Percentiles rank a stretch among this genome's conserved stretches.
These are phyloP conservation scores for Drosophila albomicans DNA, from an alignment of 1,140 invertebrate species.

Conservation along the genomic window DNA sequence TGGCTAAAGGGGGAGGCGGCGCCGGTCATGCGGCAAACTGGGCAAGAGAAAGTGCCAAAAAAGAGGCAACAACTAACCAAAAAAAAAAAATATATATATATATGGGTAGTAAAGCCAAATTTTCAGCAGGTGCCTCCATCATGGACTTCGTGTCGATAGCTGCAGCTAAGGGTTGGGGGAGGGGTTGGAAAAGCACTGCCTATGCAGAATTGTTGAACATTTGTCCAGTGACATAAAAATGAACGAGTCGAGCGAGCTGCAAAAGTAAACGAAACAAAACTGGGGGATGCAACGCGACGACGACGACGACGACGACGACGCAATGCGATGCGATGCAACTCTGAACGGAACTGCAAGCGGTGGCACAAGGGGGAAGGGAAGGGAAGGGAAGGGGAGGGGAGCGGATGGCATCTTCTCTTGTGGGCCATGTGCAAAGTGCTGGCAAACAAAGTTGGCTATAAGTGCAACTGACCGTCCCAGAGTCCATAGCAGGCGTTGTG, in stretches of 20 bases:
- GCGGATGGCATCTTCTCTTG: background rate
- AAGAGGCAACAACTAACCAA: background rate
- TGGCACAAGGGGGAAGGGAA: no score
- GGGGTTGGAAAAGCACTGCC: slow-evolving; percentile 37
- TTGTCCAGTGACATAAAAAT: slow-evolving; percentile 63
- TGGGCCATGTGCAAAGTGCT: slow-evolving; percentile 35
- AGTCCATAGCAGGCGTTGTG: slow-evolving; percentile 28
- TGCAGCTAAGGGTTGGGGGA: background rate
- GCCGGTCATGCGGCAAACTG: slow-evolving; percentile 53
- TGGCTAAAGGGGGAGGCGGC: background rate
- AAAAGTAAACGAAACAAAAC: slow-evolving; percentile 5
- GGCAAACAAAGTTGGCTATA: slow-evolving; percentile 45
- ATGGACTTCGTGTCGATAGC: slow-evolving; percentile 17
- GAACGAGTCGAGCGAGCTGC: slow-evolving; percentile 23
- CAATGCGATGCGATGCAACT: background rate
- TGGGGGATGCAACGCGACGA: background rate
- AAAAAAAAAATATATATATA: no score
- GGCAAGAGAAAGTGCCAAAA: slow-evolving; percentile 55
- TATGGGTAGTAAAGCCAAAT: background rate
- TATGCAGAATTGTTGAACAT: slow-evolving; percentile 41
- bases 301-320: background rate
- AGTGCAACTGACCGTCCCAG: slow-evolving; percentile 36
- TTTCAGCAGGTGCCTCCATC: slow-evolving; percentile 24
- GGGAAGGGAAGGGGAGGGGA: background rate
- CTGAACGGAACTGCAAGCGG: background rate